Conservation (phyloP, 2,888 invertebrate genomes). For the Ectobius pallidus region DNA sequence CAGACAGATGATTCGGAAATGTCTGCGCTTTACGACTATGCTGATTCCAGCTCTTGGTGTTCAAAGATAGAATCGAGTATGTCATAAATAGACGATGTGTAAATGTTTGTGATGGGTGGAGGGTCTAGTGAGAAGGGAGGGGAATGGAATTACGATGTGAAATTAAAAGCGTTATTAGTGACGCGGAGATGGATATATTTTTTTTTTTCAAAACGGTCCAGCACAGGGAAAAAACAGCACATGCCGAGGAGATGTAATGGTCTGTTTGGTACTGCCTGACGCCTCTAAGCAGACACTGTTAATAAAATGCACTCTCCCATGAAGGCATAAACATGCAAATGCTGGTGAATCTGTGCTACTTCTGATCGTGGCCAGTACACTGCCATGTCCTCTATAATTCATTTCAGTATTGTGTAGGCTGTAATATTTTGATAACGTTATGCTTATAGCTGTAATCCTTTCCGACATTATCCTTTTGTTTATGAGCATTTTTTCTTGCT, state of each 20-base stretch:
- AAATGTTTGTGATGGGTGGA: too few species aligned
- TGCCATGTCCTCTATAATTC: neutral
- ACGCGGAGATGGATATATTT: neutral
- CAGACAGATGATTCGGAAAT: too few species aligned
- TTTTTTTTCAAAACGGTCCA: neutral
- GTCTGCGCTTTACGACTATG: neutral
- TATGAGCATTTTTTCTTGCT: neutral
- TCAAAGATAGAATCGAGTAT: conserved; percentile 5
- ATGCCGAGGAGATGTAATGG: neutral
- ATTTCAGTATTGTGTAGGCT: neutral
- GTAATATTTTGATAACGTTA: neutral
- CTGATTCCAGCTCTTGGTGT: neutral
- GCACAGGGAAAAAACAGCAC: neutral
- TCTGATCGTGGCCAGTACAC: neutral
- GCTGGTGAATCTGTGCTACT: neutral
- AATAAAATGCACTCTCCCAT: conserved; percentile 11
- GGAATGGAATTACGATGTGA: neutral
- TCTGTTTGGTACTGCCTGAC: neutral
- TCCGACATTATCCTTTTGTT: neutral
- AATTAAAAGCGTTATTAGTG: conserved; percentile 4
- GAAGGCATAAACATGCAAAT: conserved; percentile 25
- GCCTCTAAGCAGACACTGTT: neutral
- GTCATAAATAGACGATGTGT: neutral
- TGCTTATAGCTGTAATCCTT: neutral
- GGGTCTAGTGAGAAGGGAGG: too few species aligned